These are phyloP conservation scores for Pipistrellus pipistrellus DNA, from an alignment of 2,797 vertebrate species.

Conservation along the genomic window DNA sequence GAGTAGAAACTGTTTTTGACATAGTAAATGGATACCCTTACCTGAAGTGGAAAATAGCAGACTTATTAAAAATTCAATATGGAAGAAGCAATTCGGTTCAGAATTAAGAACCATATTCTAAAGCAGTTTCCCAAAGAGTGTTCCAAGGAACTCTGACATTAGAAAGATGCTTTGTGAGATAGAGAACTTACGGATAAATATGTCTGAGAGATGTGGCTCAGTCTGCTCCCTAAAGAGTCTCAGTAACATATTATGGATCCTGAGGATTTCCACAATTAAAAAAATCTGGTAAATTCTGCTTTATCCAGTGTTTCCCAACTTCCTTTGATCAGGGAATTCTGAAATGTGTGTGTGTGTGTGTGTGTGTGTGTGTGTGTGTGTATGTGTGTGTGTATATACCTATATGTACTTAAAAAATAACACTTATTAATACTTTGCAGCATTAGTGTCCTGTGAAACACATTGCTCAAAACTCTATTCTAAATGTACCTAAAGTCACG, in stretches of 20 bases:
- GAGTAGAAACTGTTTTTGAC: not conserved
- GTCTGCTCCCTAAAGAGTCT: not conserved
- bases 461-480: not conserved
- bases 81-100: not conserved
- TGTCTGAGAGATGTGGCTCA: not conserved
- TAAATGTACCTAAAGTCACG: not conserved
- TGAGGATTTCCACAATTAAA: not conserved
- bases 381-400: too few species aligned
- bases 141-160: not conserved
- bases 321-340: not conserved
- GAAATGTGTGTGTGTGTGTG: not conserved
- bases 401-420: not conserved
- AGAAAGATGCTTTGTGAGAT: not conserved
- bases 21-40: not conserved
- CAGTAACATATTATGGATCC: not conserved
- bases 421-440: not conserved
- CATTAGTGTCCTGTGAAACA: not conserved
- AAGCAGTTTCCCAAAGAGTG: not conserved
- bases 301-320: not conserved
- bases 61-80: not conserved
- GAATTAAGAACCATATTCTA: not conserved
- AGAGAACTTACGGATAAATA: not conserved
- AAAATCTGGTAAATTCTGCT: not conserved
- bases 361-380: too few species aligned
- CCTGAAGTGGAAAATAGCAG: not conserved